Conservation (phyloP, 2,797 vertebrate genomes). For the Choloepus didactylus region DNA sequence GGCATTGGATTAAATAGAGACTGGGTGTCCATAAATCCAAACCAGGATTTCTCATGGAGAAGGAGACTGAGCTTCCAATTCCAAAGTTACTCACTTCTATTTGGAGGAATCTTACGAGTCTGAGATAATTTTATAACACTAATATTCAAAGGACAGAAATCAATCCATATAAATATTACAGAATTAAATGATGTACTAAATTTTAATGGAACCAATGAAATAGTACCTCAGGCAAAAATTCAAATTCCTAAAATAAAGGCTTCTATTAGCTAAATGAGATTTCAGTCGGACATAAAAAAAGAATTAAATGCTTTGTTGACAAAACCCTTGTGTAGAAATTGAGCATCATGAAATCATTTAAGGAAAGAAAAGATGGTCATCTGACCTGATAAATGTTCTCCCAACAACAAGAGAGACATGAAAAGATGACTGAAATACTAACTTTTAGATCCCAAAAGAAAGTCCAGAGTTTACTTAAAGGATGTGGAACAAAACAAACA, state of each 20-base stretch:
- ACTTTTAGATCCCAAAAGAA: background rate
- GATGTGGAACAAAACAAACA: background rate
- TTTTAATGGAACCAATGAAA: slow-evolving; percentile 4
- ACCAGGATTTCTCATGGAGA: background rate
- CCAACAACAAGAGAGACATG: background rate
- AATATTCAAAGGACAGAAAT: slow-evolving; percentile 10
- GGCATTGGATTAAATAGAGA: background rate
- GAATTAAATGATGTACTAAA: background rate
- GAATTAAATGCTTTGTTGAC: slow-evolving; percentile 5
- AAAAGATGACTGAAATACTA: slow-evolving; percentile 34
- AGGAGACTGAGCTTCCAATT: background rate
- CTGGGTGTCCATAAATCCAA: background rate
- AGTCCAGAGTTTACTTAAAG: background rate
- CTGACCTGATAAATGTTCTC: background rate
- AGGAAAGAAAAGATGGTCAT: slow-evolving; percentile 4
- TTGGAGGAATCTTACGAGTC: background rate
- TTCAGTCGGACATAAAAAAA: background rate
- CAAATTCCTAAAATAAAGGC: slow-evolving; percentile 1
- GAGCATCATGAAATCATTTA: background rate
- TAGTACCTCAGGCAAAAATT: slow-evolving; percentile 3
- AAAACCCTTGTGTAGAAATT: slow-evolving; percentile 6
- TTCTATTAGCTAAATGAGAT: slow-evolving; percentile 41
- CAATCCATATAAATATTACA: background rate
- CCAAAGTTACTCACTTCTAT: background rate
- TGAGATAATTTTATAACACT: background rate